Evolutionary conservation across 1,140 invertebrate genomes (phyloP).

Genomic region (Berghia stephanieae): DNA sequence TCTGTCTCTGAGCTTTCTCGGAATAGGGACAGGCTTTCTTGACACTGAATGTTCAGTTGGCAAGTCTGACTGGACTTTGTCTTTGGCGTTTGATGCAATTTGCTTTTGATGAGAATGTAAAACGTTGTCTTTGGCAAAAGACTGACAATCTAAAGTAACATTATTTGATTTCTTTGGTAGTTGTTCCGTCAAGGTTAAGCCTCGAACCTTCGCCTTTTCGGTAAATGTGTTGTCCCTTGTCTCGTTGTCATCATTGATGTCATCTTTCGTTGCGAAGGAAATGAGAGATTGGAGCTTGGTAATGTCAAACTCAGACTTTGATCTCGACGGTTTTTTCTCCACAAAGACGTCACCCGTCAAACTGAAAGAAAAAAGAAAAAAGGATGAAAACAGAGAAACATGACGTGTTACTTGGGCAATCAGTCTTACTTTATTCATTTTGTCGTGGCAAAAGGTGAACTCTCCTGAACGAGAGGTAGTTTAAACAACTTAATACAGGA

Average conservation of each 20-base stretch:
- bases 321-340: slow-evolving; percentile 16
- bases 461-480: background rate
- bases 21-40: slow-evolving; percentile 1
- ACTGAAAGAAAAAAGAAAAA: background rate
- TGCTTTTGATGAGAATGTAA: background rate
- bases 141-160: too few relatives aligned
- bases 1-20: slow-evolving; percentile 10
- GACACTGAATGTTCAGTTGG: background rate
- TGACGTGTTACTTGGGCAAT: too few relatives aligned
- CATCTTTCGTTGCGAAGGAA: slow-evolving; percentile 22
- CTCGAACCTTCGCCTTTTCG: too few relatives aligned
- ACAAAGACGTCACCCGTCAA: background rate
- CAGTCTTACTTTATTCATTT: too few relatives aligned
- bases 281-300: background rate
- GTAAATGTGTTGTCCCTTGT: background rate
- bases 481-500: background rate
- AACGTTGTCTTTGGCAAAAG: background rate
- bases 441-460: background rate
- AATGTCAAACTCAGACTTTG: slow-evolving; percentile 24
- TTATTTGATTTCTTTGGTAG: background rate
- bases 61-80: background rate
- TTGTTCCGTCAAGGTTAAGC: background rate
- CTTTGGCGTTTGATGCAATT: background rate
- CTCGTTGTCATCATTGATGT: slow-evolving; percentile 16
- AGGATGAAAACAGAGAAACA: too few relatives aligned